A percentile compares a stretch with the other conserved stretches of the same genome.
Evolutionary conservation across 1,140 invertebrate genomes (phyloP).

Genomic region (Drosophila erecta): DNA sequence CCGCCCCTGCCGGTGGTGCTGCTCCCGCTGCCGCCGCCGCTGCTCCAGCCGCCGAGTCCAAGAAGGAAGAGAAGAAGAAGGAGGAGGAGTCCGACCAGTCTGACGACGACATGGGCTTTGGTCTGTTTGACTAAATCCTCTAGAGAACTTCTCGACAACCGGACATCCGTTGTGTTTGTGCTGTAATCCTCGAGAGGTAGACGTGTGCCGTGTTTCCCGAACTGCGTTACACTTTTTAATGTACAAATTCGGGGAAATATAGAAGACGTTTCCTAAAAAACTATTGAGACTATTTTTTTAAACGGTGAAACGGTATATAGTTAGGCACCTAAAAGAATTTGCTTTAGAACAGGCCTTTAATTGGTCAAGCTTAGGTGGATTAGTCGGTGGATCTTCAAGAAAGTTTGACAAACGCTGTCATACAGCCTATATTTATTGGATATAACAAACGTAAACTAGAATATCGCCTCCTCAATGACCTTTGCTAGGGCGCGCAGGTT

Average conservation of each 20-base stretch:
- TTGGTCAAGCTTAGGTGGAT: too few relatives aligned
- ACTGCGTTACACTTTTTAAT: slow-evolving; percentile 81
- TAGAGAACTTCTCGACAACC: slow-evolving; percentile 25
- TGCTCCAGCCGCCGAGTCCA: slow-evolving; percentile 88
- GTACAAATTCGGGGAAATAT: slow-evolving; percentile 78
- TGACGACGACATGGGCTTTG: slow-evolving; percentile 98
- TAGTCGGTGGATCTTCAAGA: too few relatives aligned
- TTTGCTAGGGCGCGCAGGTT: slow-evolving; percentile 57
- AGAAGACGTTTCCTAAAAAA: slow-evolving; percentile 59
- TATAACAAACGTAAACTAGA: slow-evolving; percentile 18
- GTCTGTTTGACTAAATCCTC: slow-evolving; percentile 90
- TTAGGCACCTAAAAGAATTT: too few relatives aligned
- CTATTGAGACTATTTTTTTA: slow-evolving; percentile 1
- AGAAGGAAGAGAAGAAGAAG: slow-evolving; percentile 93
- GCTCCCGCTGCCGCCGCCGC: slow-evolving; percentile 87
- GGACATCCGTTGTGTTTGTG: slow-evolving; percentile 53
- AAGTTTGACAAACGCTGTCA: not conserved
- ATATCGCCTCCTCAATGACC: slow-evolving; percentile 49
- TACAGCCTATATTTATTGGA: slow-evolving; percentile 14
- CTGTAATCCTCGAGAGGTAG: slow-evolving; percentile 24
- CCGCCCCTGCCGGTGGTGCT: slow-evolving; percentile 90
- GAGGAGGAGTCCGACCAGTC: slow-evolving; percentile 93
- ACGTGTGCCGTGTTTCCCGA: slow-evolving; percentile 55
- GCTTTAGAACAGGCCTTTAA: too few relatives aligned
- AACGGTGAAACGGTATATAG: not conserved